Percentiles rank a stretch among this genome's conserved stretches.
phyloP scores from a whole-genome alignment of 2,888 invertebrate species.

The Venusia cambrica region DNA sequence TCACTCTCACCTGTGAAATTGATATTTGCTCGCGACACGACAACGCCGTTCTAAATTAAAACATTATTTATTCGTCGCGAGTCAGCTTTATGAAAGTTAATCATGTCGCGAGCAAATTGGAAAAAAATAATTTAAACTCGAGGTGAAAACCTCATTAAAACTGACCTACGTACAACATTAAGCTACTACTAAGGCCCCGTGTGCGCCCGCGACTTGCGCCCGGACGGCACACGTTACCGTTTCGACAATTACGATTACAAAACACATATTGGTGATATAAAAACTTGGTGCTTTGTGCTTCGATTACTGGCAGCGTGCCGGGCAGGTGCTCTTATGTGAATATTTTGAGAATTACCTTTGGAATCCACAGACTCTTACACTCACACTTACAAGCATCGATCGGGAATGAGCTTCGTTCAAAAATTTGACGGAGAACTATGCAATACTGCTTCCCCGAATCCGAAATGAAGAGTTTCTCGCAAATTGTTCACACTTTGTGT shows the following conservation, averaged over 20 bases:
- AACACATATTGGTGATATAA: constrained; percentile 79
- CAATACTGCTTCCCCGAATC: constrained; percentile 16
- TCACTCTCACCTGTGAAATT: constrained; percentile 66
- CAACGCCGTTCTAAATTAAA: constrained; percentile 32
- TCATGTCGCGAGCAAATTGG: constrained; percentile 36
- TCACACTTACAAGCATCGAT: constrained; percentile 50
- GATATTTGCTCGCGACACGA: constrained; percentile 54
- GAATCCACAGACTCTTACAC: constrained; percentile 55
- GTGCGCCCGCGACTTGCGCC: constrained; percentile 38
- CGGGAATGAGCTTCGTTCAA: constrained; percentile 40
- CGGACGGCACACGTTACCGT: constrained; percentile 61
- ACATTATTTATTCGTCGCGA: constrained; percentile 19
- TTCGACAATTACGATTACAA: constrained; percentile 77
- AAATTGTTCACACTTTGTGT: constrained; percentile 29
- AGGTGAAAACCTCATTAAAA: constrained; percentile 56
- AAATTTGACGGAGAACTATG: constrained; percentile 25
- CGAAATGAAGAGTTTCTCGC: constrained; percentile 29
- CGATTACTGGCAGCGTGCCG: constrained; percentile 80
- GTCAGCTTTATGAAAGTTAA: constrained; percentile 19
- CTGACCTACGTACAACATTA: constrained; percentile 76
- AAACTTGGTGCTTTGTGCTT: constrained; percentile 79
- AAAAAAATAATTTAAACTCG: constrained; percentile 43
- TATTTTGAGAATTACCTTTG: constrained; percentile 74
- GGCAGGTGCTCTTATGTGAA: constrained; percentile 79
- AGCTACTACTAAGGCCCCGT: constrained; percentile 74